Percentiles rank a stretch among this genome's conserved stretches.
These are phyloP conservation scores for Hippocampus zosterae DNA, from an alignment of 2,113 vertebrate species.

Conservation along the genomic window DNA sequence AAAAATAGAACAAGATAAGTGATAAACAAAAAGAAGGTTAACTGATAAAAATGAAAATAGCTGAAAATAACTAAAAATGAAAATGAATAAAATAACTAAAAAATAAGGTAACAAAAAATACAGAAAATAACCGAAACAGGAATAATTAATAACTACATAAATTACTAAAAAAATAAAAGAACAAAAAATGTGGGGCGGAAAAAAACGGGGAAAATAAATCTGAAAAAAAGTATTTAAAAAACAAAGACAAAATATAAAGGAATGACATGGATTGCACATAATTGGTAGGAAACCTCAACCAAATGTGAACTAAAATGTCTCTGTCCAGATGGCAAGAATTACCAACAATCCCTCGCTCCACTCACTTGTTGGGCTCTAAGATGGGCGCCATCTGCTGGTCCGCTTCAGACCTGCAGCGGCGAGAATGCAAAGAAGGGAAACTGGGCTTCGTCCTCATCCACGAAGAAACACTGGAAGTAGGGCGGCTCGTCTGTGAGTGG, in stretches of 20 bases:
- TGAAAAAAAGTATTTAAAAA: background rate
- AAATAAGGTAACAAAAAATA: conserved; percentile 2
- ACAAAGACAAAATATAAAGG: conserved; percentile 30
- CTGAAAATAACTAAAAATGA: background rate
- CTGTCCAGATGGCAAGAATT: conserved; percentile 19
- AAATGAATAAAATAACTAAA: background rate
- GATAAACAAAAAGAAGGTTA: background rate
- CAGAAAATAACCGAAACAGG: background rate
- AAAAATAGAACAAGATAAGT: background rate
- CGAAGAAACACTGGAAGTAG: conserved; percentile 79
- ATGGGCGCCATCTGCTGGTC: conserved; percentile 10
- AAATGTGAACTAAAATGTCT: conserved; percentile 38
- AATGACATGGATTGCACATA: conserved; percentile 58
- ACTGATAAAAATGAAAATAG: background rate
- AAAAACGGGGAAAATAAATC: background rate
- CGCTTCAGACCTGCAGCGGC: conserved; percentile 64
- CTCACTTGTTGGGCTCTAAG: background rate
- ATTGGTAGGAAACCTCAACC: conserved; percentile 64
- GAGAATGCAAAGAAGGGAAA: conserved; percentile 76
- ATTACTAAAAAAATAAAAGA: background rate
- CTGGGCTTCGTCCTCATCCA: conserved; percentile 76
- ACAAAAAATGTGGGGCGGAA: background rate
- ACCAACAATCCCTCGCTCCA: background rate
- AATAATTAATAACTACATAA: background rate
- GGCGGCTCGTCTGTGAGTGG: conserved; percentile 67